Evolutionary conservation across 2,888 invertebrate genomes (phyloP).

Genomic region (Lordiphosa andalusiaca): DNA sequence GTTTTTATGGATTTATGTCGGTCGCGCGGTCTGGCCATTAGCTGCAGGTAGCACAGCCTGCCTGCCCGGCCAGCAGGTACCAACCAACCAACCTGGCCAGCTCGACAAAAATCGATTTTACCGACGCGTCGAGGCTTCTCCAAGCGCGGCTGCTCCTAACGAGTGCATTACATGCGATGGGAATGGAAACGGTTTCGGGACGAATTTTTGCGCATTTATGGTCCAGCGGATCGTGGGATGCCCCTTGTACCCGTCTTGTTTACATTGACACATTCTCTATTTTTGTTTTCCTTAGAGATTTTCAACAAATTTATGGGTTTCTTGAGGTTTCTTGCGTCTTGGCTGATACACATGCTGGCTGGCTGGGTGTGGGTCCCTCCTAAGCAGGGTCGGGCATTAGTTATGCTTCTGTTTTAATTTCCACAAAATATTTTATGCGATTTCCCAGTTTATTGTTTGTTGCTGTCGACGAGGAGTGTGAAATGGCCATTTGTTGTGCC

Average conservation of each 20-base stretch:
- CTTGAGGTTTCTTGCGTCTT: conserved; percentile 34
- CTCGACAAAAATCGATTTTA: conserved; percentile 38
- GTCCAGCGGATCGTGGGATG: conserved; percentile 24
- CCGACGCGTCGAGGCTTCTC: conserved; percentile 13
- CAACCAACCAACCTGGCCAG: conserved; percentile 18
- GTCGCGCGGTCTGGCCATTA: conserved; percentile 53
- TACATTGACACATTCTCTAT: conserved; percentile 64
- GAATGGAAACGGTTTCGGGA: conserved; percentile 14
- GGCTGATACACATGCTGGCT: conserved; percentile 30
- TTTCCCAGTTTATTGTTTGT: conserved; percentile 35
- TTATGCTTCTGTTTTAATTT: conserved; percentile 65
- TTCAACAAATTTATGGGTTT: conserved; percentile 59
- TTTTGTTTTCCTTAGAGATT: conserved; percentile 41
- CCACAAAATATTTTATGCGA: conserved; percentile 44
- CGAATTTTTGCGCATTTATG: conserved; percentile 44
- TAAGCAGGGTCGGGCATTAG: conserved; percentile 37
- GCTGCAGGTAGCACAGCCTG: conserved; percentile 26
- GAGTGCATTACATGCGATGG: conserved; percentile 48
- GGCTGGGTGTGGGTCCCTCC: conserved; percentile 6
- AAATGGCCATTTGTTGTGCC: conserved; percentile 14
- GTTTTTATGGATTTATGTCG: conserved; percentile 67
- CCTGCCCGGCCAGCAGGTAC: conserved; percentile 2
- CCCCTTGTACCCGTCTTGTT: conserved; percentile 41
- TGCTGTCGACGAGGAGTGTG: conserved; percentile 42
- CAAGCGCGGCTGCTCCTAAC: conserved; percentile 24